Evolutionary conservation across 2,113 vertebrate genomes (phyloP).

Genomic region (Notiomystis cincta): DNA sequence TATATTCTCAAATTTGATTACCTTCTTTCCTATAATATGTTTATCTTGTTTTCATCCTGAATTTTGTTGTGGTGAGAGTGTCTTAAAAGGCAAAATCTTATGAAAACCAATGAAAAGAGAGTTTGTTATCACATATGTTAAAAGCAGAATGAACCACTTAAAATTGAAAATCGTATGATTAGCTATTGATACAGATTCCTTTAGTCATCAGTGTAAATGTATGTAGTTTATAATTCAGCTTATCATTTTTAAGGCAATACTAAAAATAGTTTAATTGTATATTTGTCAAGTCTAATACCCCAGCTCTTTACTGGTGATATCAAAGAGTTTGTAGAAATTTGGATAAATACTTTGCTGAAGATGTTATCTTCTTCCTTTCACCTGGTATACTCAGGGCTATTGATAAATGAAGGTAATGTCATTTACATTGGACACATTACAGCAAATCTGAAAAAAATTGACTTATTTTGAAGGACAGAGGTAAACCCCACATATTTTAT

Average conservation of each 20-base stretch:
- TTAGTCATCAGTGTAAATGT: background rate
- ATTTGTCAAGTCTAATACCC: background rate
- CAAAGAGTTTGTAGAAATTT: background rate
- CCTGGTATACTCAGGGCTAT: background rate
- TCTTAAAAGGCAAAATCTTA: background rate
- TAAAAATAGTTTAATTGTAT: background rate
- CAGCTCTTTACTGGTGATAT: background rate
- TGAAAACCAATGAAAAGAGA: background rate
- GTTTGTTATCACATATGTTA: background rate
- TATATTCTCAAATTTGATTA: background rate
- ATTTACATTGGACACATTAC: background rate
- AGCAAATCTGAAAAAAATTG: accelerated
- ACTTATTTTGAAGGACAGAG: background rate
- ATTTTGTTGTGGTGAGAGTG: background rate
- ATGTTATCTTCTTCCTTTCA: background rate
- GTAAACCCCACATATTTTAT: background rate
- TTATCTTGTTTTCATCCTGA: background rate
- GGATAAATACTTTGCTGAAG: background rate
- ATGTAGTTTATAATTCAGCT: background rate
- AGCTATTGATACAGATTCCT: background rate
- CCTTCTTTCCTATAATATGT: background rate
- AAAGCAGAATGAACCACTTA: background rate
- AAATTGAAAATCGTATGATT: background rate
- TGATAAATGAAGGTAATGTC: background rate
- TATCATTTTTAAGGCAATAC: background rate